Evolutionary conservation across 1,140 invertebrate species (phyloP), one percentile per base, ranked within the genome.

Genomic region (Cydia amplana): DNA sequence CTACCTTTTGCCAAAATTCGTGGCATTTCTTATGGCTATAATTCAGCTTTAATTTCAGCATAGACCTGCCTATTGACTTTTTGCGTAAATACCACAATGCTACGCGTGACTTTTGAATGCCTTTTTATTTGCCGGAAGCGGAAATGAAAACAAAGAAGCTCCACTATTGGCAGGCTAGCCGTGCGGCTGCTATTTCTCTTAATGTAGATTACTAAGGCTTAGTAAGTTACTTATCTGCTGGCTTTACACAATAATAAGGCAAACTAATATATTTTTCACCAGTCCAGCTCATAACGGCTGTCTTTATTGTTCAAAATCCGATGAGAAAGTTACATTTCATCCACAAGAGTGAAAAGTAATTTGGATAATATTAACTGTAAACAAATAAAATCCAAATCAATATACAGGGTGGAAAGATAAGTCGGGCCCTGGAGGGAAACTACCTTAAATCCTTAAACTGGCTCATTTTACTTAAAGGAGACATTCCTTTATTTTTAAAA

Each of bases 51-150:
- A 10, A 70, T 67, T 28, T 67, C 16, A 32, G 5, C n/a, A 6
- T 70, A 25, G 12, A 65, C 63, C 32, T 40, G 28, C 32, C 32
- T 70, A 16, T 70, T 40, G 65, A 67, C 65, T 70, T 36, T 70
- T 32, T 70, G 28, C 65, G 65, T 4, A 43, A 70, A 70, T 70
- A 40, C 32, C 65, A 70, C 28, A 40, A 70, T 70, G 32, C 36
- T 70, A 1, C 20, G 36, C 65, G 16, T 67, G 64, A 32, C 16
- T n/a, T 67, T 67, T 36, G 64, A 67, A 67, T 67, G 28, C 64
- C 64, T 67, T 67, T 32, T 67, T 28, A 16, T 67, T 67, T 36
- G 65, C 10, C 2, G 28, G 25, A 67, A 36, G 20, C 6, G 64
- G 14, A 36, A 36, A 36, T 67, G 28, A 67, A 28, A 67, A n/a